Evolutionary conservation across 2,888 invertebrate genomes (phyloP).

Genomic region (Polyommatus icarus): DNA sequence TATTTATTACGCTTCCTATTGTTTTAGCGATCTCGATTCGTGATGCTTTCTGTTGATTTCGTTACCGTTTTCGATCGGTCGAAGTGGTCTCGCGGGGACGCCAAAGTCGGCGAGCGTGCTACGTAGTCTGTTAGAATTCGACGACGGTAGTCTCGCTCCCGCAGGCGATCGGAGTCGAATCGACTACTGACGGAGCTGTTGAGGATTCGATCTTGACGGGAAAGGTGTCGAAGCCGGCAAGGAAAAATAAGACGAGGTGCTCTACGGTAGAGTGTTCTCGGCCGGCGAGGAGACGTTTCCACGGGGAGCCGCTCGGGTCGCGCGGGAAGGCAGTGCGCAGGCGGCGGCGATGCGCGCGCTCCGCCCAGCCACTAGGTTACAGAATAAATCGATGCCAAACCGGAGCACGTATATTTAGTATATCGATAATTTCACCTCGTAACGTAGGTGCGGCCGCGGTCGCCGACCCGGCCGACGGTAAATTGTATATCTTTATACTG

Average conservation of each 20-base stretch:
- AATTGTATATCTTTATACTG: constrained; percentile 66
- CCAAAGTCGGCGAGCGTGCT: constrained; percentile 47
- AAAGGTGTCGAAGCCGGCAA: neutral
- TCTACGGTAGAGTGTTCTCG: neutral
- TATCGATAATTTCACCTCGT: constrained; percentile 73
- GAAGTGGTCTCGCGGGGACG: constrained; percentile 59
- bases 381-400: constrained; percentile 74
- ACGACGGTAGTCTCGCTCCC: constrained; percentile 36
- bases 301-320: constrained; percentile 46
- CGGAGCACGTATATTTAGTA: constrained; percentile 74
- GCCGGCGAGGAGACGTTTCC: neutral
- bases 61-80: constrained; percentile 58
- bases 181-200: neutral
- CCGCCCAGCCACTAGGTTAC: constrained; percentile 60
- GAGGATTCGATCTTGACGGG: constrained; percentile 8
- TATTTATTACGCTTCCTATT: constrained; percentile 73
- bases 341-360: constrained; percentile 46
- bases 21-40: constrained; percentile 63
- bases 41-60: constrained; percentile 51
- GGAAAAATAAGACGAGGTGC: neutral
- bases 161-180: constrained; percentile 25
- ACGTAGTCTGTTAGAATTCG: constrained; percentile 38
- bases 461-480: constrained; percentile 56
- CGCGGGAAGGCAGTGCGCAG: constrained; percentile 44
- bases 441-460: constrained; percentile 60